These are phyloP conservation scores for Accipiter virgatus DNA, from an alignment of 2,113 vertebrate genomes.

Conservation along the genomic window DNA sequence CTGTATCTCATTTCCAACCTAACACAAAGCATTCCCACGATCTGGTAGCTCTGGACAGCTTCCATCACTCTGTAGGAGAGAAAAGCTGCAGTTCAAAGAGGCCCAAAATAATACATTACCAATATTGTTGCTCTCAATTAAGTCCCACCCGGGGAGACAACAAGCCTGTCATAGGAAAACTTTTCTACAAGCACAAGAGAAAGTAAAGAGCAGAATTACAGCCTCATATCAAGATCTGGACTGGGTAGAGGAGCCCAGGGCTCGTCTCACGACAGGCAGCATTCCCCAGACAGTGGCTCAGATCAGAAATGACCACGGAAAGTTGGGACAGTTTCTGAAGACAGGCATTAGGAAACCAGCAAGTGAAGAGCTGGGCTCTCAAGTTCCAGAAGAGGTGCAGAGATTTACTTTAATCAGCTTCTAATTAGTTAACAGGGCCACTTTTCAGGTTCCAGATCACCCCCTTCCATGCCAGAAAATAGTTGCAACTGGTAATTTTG, in stretches of 20 bases:
- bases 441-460: neutral
- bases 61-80: neutral
- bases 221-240: fast-evolving
- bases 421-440: neutral
- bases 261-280: neutral
- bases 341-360: neutral
- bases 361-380: neutral
- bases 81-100: neutral
- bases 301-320: fast-evolving
- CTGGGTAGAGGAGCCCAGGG: neutral
- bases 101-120: neutral
- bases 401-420: neutral
- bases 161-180: neutral
- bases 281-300: neutral
- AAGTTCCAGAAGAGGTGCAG: neutral
- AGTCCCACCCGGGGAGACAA: neutral
- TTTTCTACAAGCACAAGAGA: neutral
- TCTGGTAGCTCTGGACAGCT: neutral
- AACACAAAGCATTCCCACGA: neutral
- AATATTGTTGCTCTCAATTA: neutral
- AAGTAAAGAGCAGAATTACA: neutral
- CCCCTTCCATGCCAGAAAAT: neutral
- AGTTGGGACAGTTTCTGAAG: neutral
- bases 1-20: neutral
- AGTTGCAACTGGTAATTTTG: neutral